Evolutionary conservation across 2,797 vertebrate genomes (phyloP).

Genomic region (Lycodopsis pacificus): DNA sequence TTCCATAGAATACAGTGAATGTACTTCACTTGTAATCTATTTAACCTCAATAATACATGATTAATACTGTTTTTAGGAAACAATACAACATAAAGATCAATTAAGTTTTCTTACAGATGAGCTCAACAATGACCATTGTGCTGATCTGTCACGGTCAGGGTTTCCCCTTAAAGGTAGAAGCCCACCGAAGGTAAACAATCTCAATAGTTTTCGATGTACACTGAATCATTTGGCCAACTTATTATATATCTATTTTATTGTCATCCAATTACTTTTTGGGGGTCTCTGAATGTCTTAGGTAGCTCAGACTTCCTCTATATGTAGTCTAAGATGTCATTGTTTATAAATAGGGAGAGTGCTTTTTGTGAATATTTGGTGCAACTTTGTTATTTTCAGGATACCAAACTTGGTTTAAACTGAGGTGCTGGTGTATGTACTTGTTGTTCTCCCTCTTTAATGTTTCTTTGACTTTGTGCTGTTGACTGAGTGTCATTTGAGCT

Average conservation of each 20-base stretch:
- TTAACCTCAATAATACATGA: not conserved
- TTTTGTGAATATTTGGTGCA: constrained; percentile 27
- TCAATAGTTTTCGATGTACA: not conserved
- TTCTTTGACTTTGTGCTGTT: constrained; percentile 29
- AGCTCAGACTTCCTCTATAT: not conserved
- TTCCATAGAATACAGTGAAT: not conserved
- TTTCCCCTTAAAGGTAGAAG: constrained; percentile 29
- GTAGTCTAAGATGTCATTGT: constrained; percentile 6
- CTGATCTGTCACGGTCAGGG: constrained; percentile 32
- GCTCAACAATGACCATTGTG: not conserved
- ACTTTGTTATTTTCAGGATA: constrained; percentile 36
- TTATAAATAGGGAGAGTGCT: constrained; percentile 22
- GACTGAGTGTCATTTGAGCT: constrained; percentile 34
- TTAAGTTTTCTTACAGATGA: not conserved
- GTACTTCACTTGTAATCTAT: not conserved
- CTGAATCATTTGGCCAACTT: not conserved
- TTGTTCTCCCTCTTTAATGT: constrained; percentile 41
- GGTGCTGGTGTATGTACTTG: constrained; percentile 5
- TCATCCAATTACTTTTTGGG: not conserved
- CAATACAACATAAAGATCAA: not conserved
- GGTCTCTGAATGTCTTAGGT: rapidly evolving
- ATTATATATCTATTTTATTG: constrained; percentile 5
- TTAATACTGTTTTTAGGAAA: not conserved
- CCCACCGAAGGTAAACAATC: not conserved
- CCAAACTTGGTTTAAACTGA: constrained; percentile 19